Conservation (phyloP, 2,113 vertebrate species). For the Collichthys lucidus region DNA sequence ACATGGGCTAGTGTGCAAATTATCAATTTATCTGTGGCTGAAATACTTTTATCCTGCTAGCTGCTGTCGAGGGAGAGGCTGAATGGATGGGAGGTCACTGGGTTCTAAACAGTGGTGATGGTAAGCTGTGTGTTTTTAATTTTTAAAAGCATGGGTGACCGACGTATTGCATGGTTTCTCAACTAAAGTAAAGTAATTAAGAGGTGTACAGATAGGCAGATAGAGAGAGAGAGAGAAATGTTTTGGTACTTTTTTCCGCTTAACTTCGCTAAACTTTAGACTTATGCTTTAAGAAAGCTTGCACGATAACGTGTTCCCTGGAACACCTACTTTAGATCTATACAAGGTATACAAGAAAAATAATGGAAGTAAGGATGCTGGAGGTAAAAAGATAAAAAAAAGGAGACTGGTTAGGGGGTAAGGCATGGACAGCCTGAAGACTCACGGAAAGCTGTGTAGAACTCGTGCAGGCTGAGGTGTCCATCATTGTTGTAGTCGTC, state of each 20-base stretch:
- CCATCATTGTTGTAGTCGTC: constrained; percentile 94
- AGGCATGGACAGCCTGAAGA: constrained; percentile 32
- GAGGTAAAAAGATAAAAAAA: neutral
- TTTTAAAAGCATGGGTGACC: neutral
- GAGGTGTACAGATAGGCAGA: neutral
- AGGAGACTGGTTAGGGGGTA: neutral
- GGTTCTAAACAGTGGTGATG: neutral
- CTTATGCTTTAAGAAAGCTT: neutral
- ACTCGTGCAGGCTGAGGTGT: constrained; percentile 89
- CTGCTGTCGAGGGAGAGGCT: constrained; percentile 22
- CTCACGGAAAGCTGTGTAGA: constrained; percentile 97
- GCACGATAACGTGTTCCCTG: neutral
- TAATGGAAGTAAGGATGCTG: neutral
- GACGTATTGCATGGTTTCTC: neutral
- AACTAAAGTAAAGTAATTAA: neutral
- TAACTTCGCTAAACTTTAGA: neutral
- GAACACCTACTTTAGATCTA: neutral
- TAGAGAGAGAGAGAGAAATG: neutral
- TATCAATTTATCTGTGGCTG: constrained; percentile 51
- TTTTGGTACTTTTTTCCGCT: neutral
- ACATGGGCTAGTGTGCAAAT: constrained; percentile 43
- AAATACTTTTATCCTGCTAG: constrained; percentile 38
- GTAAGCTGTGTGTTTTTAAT: neutral
- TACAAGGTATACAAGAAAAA: neutral
- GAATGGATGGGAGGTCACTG: neutral